phyloP scores from a whole-genome alignment of 2,797 vertebrate genomes.

The Tragopan temminckii region DNA sequence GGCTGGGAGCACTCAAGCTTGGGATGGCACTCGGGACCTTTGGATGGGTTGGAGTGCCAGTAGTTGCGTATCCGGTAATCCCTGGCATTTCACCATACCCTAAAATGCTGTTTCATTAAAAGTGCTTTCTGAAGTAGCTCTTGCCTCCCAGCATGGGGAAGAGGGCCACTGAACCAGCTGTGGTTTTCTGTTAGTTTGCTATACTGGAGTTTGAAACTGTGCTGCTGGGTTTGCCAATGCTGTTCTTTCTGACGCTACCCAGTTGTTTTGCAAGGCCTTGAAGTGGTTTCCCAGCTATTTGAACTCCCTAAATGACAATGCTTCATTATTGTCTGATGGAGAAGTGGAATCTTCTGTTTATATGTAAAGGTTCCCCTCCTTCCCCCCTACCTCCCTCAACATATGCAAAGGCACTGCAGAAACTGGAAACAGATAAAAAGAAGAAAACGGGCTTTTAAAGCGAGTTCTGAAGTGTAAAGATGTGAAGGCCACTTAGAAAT shows the following conservation, averaged over 20 bases:
- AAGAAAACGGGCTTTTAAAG: slow-evolving; percentile 78
- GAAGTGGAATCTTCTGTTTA: slow-evolving; percentile 83
- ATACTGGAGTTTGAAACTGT: slow-evolving; percentile 68
- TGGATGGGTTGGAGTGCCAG: background rate
- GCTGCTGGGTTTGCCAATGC: slow-evolving; percentile 75
- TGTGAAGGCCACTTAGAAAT: slow-evolving; percentile 75
- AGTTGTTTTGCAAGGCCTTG: slow-evolving; percentile 83
- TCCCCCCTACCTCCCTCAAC: slow-evolving; percentile 77
- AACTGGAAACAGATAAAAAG: slow-evolving; percentile 89
- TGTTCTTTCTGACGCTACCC: slow-evolving; percentile 79
- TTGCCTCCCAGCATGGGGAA: slow-evolving; percentile 19
- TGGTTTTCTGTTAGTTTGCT: slow-evolving; percentile 70
- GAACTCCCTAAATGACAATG: slow-evolving; percentile 81
- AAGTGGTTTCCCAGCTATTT: slow-evolving; percentile 86
- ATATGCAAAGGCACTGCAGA: slow-evolving; percentile 81
- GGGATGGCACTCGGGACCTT: background rate
- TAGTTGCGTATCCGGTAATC: slow-evolving; percentile 35
- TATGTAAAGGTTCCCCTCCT: slow-evolving; percentile 79
- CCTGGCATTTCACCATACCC: slow-evolving; percentile 39
- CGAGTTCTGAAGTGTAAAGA: slow-evolving; percentile 82
- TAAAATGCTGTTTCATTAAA: slow-evolving; percentile 30
- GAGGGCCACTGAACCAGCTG: slow-evolving; percentile 70
- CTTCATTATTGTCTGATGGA: slow-evolving; percentile 76
- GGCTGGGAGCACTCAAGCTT: background rate
- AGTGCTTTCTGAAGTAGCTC: slow-evolving; percentile 34